phyloP scores from a whole-genome alignment of 2,113 vertebrate genomes.

The Vulpes lagopus region DNA sequence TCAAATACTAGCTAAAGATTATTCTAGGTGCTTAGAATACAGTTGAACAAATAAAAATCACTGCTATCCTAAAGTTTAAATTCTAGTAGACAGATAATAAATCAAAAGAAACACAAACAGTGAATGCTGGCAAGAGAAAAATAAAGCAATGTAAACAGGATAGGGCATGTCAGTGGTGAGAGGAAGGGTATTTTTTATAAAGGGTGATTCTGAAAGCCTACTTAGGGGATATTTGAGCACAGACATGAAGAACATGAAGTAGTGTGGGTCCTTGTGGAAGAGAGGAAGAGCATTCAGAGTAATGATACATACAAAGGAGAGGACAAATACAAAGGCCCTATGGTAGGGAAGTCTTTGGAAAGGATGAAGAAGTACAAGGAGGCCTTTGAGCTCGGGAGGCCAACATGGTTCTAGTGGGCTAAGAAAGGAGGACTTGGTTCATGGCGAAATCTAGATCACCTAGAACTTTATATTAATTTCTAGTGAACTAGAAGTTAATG shows the following conservation, averaged over 20 bases:
- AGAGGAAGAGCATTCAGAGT: neutral
- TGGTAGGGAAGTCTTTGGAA: neutral
- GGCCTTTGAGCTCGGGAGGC: neutral
- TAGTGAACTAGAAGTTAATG: neutral
- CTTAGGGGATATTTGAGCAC: neutral
- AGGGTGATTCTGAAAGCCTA: neutral
- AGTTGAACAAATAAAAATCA: neutral
- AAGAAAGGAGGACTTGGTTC: neutral
- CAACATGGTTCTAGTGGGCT: neutral
- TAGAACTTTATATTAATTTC: neutral
- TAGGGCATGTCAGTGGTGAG: neutral
- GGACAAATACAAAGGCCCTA: neutral
- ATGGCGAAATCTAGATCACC: neutral
- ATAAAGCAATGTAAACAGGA: neutral
- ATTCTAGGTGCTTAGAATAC: neutral
- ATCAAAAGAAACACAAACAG: neutral
- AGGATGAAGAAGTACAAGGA: no score
- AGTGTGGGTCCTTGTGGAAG: neutral
- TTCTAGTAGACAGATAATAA: neutral
- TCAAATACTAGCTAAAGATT: neutral
- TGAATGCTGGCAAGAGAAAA: neutral
- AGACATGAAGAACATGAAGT: neutral
- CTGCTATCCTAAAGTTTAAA: neutral
- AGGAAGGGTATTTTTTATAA: neutral
- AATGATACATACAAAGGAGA: neutral